Conservation (phyloP, 2,888 invertebrate species). For the Cistogaster globosa region DNA sequence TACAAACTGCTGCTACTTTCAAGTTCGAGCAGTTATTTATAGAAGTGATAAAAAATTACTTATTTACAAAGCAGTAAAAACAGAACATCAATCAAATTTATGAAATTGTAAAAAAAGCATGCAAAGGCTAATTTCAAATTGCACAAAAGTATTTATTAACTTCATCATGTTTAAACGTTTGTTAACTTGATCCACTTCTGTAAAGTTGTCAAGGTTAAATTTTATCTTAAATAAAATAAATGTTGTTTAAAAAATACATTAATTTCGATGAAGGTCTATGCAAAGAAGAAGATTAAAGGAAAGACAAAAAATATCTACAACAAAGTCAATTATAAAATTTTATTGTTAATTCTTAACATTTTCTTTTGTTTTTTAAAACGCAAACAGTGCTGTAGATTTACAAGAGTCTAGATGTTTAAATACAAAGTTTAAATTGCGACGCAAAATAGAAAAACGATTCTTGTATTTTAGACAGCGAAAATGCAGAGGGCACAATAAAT, state of each 20-base stretch:
- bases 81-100: slow-evolving; percentile 51
- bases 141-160: slow-evolving; percentile 1
- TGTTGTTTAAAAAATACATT: not conserved
- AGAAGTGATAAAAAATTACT: not conserved
- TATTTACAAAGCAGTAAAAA: not conserved
- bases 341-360: too few relatives aligned
- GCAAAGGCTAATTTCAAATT: not conserved
- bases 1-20: slow-evolving; percentile 31
- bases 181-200: slow-evolving; percentile 44
- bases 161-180: slow-evolving; percentile 12
- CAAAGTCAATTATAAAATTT: too few relatives aligned
- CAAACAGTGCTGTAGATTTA: too few relatives aligned
- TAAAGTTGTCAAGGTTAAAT: slow-evolving; percentile 40
- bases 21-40: slow-evolving; percentile 41
- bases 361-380: too few relatives aligned
- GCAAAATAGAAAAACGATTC: too few relatives aligned
- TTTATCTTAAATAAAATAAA: not conserved
- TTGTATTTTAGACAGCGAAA: too few relatives aligned
- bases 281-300: too few relatives aligned
- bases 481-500: too few relatives aligned
- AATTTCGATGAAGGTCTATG: too few relatives aligned
- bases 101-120: not conserved
- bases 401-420: too few relatives aligned
- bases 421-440: too few relatives aligned
- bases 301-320: too few relatives aligned